phyloP scores from a whole-genome alignment of 2,888 invertebrate species.

The Stenodera caucasica region DNA sequence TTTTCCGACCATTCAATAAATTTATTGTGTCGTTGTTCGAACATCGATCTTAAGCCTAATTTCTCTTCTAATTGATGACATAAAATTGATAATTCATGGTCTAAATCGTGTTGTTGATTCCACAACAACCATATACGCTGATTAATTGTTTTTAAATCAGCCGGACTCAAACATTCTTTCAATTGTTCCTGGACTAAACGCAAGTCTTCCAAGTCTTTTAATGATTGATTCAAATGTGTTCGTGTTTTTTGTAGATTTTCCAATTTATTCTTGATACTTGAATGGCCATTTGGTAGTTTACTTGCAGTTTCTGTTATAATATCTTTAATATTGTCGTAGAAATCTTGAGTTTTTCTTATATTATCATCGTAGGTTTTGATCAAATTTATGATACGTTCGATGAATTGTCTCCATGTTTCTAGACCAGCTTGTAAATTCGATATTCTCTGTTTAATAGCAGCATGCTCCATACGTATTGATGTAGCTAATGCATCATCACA shows the following conservation, averaged over 20 bases:
- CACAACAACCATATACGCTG: conserved; percentile 77
- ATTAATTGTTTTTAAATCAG: conserved; percentile 78
- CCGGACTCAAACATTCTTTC: conserved; percentile 81
- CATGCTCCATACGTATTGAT: conserved; percentile 80
- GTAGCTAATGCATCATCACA: conserved; percentile 78
- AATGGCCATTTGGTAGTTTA: conserved; percentile 61
- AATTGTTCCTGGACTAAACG: conserved; percentile 78
- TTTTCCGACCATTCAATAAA: conserved; percentile 72
- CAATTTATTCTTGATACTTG: conserved; percentile 66
- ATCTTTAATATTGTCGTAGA: conserved; percentile 68
- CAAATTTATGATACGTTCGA: conserved; percentile 67
- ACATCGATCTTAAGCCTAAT: conserved; percentile 70
- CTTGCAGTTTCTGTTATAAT: conserved; percentile 62
- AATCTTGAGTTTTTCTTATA: conserved; percentile 61
- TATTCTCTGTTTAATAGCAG: conserved; percentile 75
- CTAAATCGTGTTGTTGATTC: conserved; percentile 80
- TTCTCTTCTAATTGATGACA: conserved; percentile 75
- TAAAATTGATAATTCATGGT: conserved; percentile 73
- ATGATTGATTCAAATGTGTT: conserved; percentile 60
- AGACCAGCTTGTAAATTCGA: conserved; percentile 78
- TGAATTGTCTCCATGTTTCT: conserved; percentile 79
- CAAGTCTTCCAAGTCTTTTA: conserved; percentile 69
- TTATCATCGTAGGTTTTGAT: conserved; percentile 67
- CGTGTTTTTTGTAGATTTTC: conserved; percentile 66
- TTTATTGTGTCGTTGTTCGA: conserved; percentile 66